Conservation (phyloP, 2,797 vertebrate genomes). For the Pseudomugil tenellus region DNA sequence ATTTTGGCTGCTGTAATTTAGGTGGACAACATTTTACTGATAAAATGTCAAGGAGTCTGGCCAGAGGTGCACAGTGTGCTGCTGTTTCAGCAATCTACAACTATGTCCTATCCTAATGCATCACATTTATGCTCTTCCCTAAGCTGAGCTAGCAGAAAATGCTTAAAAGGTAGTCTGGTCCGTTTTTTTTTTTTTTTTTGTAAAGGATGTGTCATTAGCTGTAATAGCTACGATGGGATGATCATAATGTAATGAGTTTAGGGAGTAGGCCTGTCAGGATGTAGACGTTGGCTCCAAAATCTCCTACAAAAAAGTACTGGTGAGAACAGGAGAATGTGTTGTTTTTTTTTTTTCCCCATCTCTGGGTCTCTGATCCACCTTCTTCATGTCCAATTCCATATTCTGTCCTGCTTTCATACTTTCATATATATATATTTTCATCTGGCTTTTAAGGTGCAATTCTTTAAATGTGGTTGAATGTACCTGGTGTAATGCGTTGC, state of each 20-base stretch:
- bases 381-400: neutral
- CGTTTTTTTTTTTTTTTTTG: slow-evolving; percentile 26
- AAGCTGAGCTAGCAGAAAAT: slow-evolving; percentile 63
- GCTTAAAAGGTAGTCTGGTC: slow-evolving; percentile 33
- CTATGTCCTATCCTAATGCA: slow-evolving; percentile 38
- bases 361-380: neutral
- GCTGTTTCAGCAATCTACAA: slow-evolving; percentile 58
- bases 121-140: slow-evolving; percentile 57
- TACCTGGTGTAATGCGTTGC: slow-evolving; percentile 1
- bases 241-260: slow-evolving; percentile 54
- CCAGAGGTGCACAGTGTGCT: slow-evolving; percentile 38
- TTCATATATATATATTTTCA: neutral
- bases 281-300: slow-evolving; percentile 17
- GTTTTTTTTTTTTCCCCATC: neutral
- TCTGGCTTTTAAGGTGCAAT: neutral
- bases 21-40: slow-evolving; percentile 15
- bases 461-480: slow-evolving; percentile 3
- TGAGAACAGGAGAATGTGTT: slow-evolving; percentile 10
- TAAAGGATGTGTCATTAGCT: slow-evolving; percentile 54
- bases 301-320: neutral
- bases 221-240: slow-evolving; percentile 45
- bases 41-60: slow-evolving; percentile 35
- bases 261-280: slow-evolving; percentile 32
- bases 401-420: neutral
- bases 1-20: slow-evolving; percentile 15